Base-by-base conservation (phyloP, 2,113 vertebrate species). In the Pterophyllum scalare region DNA sequence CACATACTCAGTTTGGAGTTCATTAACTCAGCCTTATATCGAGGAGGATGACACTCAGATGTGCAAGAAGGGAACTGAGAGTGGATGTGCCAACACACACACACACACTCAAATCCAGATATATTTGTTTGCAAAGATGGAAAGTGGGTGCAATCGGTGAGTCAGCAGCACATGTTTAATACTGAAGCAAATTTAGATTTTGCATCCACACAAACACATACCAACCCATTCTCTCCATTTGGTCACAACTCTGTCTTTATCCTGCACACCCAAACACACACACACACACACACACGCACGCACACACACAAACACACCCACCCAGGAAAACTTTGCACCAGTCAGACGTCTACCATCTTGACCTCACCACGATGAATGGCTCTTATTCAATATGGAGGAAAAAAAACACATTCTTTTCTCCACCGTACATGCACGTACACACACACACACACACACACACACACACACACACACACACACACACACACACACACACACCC, bases 351-450 rank as follows among this genome's bases (percentile, higher is more conserved):
- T 79, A n/a, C 20, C 52, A 85, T 79, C 64, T 77, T 89, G 59
- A 84, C 70, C 78, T 82, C 80, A 84, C 62, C 54, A 62, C 19
- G 56, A 87, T 91, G 88, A 92, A 88, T 87, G 81, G 26, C 77
- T 84, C 35, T 85, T 86, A 91, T 91, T 92, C 77, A 91, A 22
- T 19, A 77, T 76, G 52, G 64, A 67, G 64, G 83, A 81, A 81
- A 76, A 65, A 56, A 72, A 75, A 38, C 43, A 80, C 75, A 90
- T 84, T 90, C 81, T 82, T 90, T 77, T 80, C 64, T 80, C 54
- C 46, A 72, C 52, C 59, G 72, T 11, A 17, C n/a, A 43, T n/a
- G 7, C 31, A 5, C 1, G 9, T 62, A 72, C 79, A 77, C n/a
- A n/a, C n/a, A n/a, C n/a, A n/a, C n/a, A n/a, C n/a, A n/a, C n/a